These are phyloP conservation scores for Chrysolina americana DNA, from an alignment of 2,888 invertebrate genomes.

Conservation along the genomic window DNA sequence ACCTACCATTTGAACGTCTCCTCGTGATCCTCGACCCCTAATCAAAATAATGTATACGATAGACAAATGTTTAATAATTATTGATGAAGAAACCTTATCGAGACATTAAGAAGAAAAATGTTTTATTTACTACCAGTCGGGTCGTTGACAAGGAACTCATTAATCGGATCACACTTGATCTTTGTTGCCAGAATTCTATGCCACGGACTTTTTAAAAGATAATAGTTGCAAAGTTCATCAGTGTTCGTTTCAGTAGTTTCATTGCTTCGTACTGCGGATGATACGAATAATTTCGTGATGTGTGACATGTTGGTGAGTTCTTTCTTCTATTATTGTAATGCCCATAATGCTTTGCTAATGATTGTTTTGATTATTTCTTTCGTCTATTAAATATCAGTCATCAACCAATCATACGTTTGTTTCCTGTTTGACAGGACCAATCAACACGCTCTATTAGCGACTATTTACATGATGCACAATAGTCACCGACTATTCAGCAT, in stretches of 20 bases:
- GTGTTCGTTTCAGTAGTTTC: too few species aligned
- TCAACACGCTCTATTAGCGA: too few species aligned
- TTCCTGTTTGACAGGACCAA: too few species aligned
- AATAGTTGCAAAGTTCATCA: not conserved
- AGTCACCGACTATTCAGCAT: too few species aligned
- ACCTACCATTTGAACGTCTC: not conserved
- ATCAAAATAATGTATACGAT: not conserved
- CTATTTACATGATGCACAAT: too few species aligned
- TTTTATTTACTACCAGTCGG: not conserved
- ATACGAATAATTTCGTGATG: not conserved
- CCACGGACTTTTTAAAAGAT: not conserved
- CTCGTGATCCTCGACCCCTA: not conserved
- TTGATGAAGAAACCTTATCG: conserved; percentile 2
- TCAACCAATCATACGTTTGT: too few species aligned
- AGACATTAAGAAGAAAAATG: not conserved
- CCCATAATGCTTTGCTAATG: conserved; percentile 1
- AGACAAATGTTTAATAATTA: conserved; percentile 9
- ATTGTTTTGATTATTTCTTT: not conserved
- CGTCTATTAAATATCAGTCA: not conserved
- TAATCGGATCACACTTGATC: not conserved
- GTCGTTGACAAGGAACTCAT: conserved; percentile 11
- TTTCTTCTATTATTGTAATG: not conserved
- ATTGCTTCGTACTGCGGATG: too few species aligned
- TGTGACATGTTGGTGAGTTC: not conserved
- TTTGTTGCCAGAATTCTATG: not conserved